A percentile compares a stretch with the other conserved stretches of the same genome.
These are phyloP conservation scores for Paedocypris sp. DNA, from an alignment of 2,113 vertebrate genomes.

Conservation along the genomic window DNA sequence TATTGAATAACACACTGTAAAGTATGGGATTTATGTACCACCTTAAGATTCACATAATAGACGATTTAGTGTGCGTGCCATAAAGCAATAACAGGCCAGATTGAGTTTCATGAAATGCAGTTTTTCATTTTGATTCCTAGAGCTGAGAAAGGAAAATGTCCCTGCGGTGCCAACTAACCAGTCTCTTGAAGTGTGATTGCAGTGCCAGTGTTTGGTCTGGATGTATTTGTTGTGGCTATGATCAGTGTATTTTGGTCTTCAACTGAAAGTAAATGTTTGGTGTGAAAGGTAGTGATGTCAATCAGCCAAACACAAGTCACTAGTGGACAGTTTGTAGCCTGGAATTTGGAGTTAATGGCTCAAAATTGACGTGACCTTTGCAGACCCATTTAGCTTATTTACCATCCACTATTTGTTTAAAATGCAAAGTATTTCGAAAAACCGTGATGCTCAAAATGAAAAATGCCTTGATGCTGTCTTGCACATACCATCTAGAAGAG, in stretches of 20 bases:
- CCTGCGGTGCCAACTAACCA: neutral
- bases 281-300: neutral
- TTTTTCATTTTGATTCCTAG: slow-evolving; percentile 10
- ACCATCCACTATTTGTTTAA: too few species aligned
- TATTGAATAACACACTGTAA: slow-evolving; percentile 14
- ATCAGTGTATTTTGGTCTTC: slow-evolving; percentile 21
- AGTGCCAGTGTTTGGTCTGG: neutral
- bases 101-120: slow-evolving; percentile 20
- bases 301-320: neutral
- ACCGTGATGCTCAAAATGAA: too few species aligned
- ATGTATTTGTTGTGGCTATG: neutral
- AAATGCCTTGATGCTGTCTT: too few species aligned
- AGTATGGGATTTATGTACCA: slow-evolving; percentile 10
- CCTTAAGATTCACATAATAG: slow-evolving; percentile 9
- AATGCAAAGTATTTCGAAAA: too few species aligned
- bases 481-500: too few species aligned
- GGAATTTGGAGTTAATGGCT: too few species aligned
- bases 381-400: too few species aligned
- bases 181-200: neutral
- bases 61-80: slow-evolving; percentile 3
- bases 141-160: neutral
- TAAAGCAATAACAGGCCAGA: slow-evolving; percentile 16
- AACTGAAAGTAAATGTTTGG: neutral
- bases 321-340: neutral
- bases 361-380: too few species aligned